Evolutionary conservation across 1,140 invertebrate genomes (phyloP).

Genomic region (Notospermus geniculatus): DNA sequence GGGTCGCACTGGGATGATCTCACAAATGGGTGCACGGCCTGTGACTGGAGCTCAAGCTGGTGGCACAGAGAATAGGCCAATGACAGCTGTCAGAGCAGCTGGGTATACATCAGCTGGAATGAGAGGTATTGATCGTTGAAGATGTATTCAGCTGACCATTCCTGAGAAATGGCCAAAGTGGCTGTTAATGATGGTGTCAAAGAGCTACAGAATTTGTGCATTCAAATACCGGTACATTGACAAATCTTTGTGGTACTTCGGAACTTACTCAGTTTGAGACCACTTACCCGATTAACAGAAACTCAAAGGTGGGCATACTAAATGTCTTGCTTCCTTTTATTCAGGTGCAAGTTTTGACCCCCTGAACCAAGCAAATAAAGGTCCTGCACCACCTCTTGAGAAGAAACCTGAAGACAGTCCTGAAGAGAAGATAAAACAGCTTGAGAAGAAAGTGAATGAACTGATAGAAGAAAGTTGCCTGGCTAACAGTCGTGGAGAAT

Average conservation of each 20-base stretch:
- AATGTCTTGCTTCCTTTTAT: conserved; percentile 19
- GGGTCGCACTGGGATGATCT: conserved; percentile 46
- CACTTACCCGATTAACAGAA: too few species aligned
- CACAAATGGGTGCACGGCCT: conserved; percentile 50
- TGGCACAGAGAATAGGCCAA: conserved; percentile 67
- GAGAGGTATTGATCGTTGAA: conserved; percentile 34
- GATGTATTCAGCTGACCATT: too few species aligned
- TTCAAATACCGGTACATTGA: too few species aligned
- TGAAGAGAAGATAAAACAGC: conserved; percentile 78
- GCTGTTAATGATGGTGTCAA: too few species aligned
- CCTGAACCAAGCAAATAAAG: conserved; percentile 67
- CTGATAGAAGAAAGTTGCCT: conserved; percentile 82
- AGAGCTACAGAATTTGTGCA: too few species aligned
- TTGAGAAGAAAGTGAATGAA: conserved; percentile 79
- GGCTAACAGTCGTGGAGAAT: conserved; percentile 63
- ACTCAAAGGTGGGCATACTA: too few species aligned
- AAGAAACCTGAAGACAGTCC: conserved; percentile 74
- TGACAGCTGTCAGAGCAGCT: conserved; percentile 92
- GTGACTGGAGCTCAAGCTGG: conserved; percentile 41
- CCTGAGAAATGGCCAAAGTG: too few species aligned
- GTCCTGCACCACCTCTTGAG: conserved; percentile 62
- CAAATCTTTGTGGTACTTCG: too few species aligned
- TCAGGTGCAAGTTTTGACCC: conserved; percentile 72
- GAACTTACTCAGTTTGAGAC: too few species aligned
- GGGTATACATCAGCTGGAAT: conserved; percentile 79